A percentile compares a stretch with the other conserved stretches of the same genome.
Conservation (phyloP, 2,113 vertebrate species). For the Chelonoidis abingdonii region DNA sequence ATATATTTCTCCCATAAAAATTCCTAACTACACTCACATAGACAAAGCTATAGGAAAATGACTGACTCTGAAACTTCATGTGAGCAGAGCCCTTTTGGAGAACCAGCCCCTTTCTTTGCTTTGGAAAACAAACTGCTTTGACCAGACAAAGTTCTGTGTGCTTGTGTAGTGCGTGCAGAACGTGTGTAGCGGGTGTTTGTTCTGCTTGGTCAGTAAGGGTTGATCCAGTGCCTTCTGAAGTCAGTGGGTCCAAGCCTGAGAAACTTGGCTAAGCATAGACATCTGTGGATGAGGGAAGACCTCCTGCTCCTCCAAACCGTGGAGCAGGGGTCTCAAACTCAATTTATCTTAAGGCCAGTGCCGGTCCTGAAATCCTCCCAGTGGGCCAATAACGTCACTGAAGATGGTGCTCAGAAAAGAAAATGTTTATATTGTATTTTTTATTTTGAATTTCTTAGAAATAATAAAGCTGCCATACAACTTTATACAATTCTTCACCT, state of each 20-base stretch:
- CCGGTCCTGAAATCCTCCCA: too few species aligned
- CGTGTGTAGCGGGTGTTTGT: not conserved
- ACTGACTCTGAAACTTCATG: constrained; percentile 57
- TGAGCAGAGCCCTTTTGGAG: not conserved
- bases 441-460: too few species aligned
- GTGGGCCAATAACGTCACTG: too few species aligned
- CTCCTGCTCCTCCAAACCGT: not conserved
- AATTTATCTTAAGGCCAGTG: too few species aligned
- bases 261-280: fast-evolving
- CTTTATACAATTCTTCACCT: too few species aligned
- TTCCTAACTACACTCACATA: too few species aligned
- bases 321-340: too few species aligned
- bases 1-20: not conserved
- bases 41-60: not conserved
- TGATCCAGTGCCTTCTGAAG: not conserved
- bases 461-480: too few species aligned
- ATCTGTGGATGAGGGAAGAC: not conserved
- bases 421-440: too few species aligned
- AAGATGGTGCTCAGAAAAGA: too few species aligned
- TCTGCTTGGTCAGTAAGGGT: not conserved
- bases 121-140: not conserved
- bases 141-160: fast-evolving
- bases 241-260: not conserved
- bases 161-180: not conserved
- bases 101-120: constrained; percentile 30